Evolutionary conservation across 2,113 vertebrate species (phyloP).

Genomic region (Corythoichthys intestinalis): DNA sequence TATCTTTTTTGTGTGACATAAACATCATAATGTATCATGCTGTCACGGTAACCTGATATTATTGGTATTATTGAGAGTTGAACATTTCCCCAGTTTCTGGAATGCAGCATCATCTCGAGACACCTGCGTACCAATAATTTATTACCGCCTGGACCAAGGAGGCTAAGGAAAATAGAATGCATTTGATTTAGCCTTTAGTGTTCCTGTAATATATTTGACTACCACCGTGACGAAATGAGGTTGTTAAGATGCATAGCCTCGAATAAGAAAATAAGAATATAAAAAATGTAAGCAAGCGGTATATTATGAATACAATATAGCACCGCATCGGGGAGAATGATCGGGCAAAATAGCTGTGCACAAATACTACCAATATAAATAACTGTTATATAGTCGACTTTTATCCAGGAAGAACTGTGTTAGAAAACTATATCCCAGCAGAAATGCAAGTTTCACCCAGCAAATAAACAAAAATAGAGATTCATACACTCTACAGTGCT

Average conservation of each 20-base stretch:
- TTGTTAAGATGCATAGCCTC: slow-evolving; percentile 2
- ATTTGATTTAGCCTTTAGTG: not conserved
- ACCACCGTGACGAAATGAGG: not conserved
- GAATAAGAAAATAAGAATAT: not conserved
- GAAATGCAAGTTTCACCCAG: not conserved
- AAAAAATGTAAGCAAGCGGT: not conserved
- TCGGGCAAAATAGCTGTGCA: not conserved
- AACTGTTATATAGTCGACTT: not conserved
- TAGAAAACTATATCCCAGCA: not conserved
- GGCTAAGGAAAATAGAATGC: not conserved
- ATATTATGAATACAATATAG: not conserved
- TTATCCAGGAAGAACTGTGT: not conserved
- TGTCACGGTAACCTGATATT: not conserved
- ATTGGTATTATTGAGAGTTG: not conserved
- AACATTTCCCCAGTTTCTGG: not conserved
- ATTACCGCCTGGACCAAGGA: not conserved
- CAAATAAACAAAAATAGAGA: not conserved
- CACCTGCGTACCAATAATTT: not conserved
- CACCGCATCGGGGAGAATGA: not conserved
- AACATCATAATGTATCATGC: too few species aligned
- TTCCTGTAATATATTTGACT: not conserved
- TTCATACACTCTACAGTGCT: not conserved
- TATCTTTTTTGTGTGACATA: too few species aligned
- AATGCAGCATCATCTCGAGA: not conserved
- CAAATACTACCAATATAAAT: not conserved